phyloP scores from a whole-genome alignment of 2,888 invertebrate species.

The Pyrgus malvae region DNA sequence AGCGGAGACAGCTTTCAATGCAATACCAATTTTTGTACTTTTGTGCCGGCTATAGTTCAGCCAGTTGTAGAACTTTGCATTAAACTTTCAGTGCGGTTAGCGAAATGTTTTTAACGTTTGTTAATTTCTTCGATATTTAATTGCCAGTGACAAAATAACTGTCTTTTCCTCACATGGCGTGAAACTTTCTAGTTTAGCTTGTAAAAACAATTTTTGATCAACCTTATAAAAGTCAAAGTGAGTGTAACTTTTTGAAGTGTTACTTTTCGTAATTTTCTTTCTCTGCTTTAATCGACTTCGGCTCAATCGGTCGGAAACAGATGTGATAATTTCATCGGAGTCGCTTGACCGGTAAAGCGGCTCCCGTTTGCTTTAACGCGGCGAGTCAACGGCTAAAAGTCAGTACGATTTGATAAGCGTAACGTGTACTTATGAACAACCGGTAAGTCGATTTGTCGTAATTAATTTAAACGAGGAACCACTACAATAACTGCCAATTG shows the following conservation, averaged over 20 bases:
- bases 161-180: too few species aligned
- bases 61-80: too few species aligned
- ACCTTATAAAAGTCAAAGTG: too few species aligned
- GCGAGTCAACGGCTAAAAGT: constrained; percentile 34
- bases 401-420: constrained; percentile 34
- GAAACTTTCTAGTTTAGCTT: too few species aligned
- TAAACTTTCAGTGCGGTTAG: too few species aligned
- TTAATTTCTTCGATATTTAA: too few species aligned
- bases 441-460: constrained; percentile 34
- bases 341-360: constrained; percentile 50
- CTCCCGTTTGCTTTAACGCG: constrained; percentile 47
- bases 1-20: too few species aligned
- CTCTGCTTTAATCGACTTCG: not conserved
- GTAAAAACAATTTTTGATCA: too few species aligned
- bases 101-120: too few species aligned
- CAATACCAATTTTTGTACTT: too few species aligned
- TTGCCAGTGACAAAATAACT: too few species aligned
- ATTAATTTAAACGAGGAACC: constrained; percentile 11
- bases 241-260: constrained; percentile 12
- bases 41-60: too few species aligned
- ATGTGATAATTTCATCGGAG: constrained; percentile 44
- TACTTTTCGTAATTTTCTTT: not conserved
- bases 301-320: constrained; percentile 40
- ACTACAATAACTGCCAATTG: constrained; percentile 21
- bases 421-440: constrained; percentile 30